These are phyloP conservation scores for Macrophya annulata DNA, from an alignment of 2,888 invertebrate species.

Conservation along the genomic window DNA sequence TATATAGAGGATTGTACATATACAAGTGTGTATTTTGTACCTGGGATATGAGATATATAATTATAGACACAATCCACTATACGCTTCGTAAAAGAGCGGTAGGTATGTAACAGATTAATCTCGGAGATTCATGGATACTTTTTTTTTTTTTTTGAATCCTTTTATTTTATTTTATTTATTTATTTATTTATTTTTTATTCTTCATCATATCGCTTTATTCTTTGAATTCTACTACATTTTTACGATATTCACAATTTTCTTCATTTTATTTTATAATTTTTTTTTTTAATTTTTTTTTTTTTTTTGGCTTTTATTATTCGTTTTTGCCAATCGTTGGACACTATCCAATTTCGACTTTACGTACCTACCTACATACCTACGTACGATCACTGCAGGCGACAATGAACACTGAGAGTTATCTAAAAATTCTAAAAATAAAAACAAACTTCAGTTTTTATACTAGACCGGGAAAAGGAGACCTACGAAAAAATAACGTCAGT, in stretches of 20 bases:
- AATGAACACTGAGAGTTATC: constrained; percentile 36
- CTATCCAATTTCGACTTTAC: constrained; percentile 31
- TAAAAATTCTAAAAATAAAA: constrained; percentile 1
- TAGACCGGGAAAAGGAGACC: background rate
- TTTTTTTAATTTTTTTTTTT: background rate
- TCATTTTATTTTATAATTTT: background rate
- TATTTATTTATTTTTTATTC: too few relatives aligned
- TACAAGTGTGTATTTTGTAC: constrained; percentile 71
- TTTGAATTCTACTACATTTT: background rate
- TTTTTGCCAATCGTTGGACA: constrained; percentile 27
- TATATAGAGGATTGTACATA: constrained; percentile 60
- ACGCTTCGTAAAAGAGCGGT: constrained; percentile 20
- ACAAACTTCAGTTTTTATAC: background rate
- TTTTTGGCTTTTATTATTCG: background rate
- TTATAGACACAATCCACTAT: constrained; percentile 68
- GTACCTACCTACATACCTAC: background rate
- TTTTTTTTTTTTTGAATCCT: constrained; percentile 53
- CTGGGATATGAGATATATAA: constrained; percentile 66
- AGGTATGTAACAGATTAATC: constrained; percentile 27
- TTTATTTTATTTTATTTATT: background rate
- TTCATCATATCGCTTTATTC: background rate
- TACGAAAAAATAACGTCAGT: background rate
- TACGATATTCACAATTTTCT: background rate
- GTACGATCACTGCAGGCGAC: background rate
- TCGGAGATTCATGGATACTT: constrained; percentile 52